These are phyloP conservation scores for Agrilus cyanescens DNA, from an alignment of 2,888 invertebrate species.

Conservation along the genomic window DNA sequence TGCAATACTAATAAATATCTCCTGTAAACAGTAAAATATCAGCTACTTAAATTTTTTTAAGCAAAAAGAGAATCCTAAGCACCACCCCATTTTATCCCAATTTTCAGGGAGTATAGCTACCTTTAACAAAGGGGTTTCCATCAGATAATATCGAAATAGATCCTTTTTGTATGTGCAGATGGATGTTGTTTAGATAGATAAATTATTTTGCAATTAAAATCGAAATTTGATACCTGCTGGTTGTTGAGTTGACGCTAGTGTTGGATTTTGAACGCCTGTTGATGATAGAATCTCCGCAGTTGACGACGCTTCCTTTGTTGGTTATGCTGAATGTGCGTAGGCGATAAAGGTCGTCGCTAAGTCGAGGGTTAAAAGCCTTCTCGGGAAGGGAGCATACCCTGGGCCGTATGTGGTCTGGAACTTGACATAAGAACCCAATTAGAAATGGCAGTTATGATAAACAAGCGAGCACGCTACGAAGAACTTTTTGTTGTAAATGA, in stretches of 20 bases:
- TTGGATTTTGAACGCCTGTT: conserved; percentile 75
- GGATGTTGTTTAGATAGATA: too few relatives aligned
- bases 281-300: conserved; percentile 82
- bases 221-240: conserved; percentile 51
- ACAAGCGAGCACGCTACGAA: too few relatives aligned
- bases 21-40: too few relatives aligned
- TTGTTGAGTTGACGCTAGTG: conserved; percentile 76
- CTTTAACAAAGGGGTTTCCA: too few relatives aligned
- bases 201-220: background rate
- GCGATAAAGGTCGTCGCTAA: conserved; percentile 74
- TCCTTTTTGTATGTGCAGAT: too few relatives aligned
- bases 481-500: too few relatives aligned
- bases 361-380: conserved; percentile 74
- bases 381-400: conserved; percentile 77
- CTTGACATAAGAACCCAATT: conserved; percentile 32
- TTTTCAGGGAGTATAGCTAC: too few relatives aligned
- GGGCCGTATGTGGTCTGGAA: conserved; percentile 72
- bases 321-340: conserved; percentile 78
- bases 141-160: too few relatives aligned
- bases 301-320: conserved; percentile 77
- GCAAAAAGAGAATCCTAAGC: too few relatives aligned
- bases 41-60: too few relatives aligned
- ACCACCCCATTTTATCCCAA: too few relatives aligned
- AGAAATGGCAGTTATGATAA: background rate
- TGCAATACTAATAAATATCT: too few relatives aligned